These are phyloP conservation scores for Catalaphyllia jardinei DNA, from an alignment of 64 coral and sea anemone species.

Conservation along the genomic window DNA sequence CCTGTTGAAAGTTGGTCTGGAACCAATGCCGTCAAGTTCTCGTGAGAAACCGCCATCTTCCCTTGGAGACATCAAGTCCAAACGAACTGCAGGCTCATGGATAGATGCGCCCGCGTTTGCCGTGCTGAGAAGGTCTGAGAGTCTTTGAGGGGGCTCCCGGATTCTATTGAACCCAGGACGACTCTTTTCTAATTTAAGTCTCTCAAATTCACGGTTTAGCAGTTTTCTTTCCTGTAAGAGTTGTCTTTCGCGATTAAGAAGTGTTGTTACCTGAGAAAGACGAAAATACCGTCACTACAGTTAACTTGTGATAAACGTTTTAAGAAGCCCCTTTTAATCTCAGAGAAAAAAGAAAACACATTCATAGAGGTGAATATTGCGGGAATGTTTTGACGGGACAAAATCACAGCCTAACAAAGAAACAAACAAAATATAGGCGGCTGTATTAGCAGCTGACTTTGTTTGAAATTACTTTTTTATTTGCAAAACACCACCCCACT, in stretches of 20 bases:
- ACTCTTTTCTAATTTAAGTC: conserved; percentile 82
- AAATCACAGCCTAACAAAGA: too few species aligned
- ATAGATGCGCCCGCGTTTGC: conserved; percentile 30
- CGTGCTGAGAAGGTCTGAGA: conserved; percentile 68
- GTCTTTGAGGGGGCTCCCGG: conserved; percentile 77
- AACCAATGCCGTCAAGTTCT: conserved; percentile 70
- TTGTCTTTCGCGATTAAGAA: conserved; percentile 92
- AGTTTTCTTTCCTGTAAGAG: conserved; percentile 91
- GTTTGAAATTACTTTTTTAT: too few species aligned
- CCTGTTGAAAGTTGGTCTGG: conserved; percentile 27
- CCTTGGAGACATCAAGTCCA: conserved; percentile 91
- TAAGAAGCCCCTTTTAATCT: neutral
- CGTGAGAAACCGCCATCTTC: conserved; percentile 51
- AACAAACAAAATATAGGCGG: too few species aligned
- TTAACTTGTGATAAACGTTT: neutral
- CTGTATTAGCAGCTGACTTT: too few species aligned
- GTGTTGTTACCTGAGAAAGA: conserved; percentile 80
- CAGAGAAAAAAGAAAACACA: neutral
- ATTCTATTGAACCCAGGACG: conserved; percentile 70
- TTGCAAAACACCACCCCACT: too few species aligned
- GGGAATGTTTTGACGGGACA: too few species aligned
- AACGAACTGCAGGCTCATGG: conserved; percentile 75
- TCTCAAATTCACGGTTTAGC: conserved; percentile 86
- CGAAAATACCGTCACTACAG: neutral
- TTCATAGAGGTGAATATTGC: too few species aligned